Conservation (phyloP, 2,797 vertebrate species). For the Phrynocephalus forsythii region DNA sequence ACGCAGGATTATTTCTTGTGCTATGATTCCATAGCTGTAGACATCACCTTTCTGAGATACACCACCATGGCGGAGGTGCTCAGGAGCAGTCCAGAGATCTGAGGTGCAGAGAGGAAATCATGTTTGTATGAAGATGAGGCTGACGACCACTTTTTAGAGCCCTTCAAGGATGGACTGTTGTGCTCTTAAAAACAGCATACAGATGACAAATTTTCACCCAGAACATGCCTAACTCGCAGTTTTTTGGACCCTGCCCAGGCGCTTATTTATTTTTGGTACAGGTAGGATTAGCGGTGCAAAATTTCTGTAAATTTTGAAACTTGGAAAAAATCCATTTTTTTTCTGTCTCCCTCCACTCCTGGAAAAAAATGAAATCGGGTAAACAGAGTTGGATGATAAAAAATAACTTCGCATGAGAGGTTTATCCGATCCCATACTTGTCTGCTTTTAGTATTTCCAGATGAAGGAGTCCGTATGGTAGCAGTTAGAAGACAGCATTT, state of each 20-base stretch:
- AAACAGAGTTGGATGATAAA: background rate
- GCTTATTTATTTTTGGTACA: too few relatives aligned
- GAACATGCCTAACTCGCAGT: too few relatives aligned
- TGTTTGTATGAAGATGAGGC: background rate
- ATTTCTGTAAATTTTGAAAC: too few relatives aligned
- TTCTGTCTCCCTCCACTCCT: too few relatives aligned
- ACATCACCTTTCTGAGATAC: constrained; percentile 94
- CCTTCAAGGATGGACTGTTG: too few relatives aligned
- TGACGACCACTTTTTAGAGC: too few relatives aligned
- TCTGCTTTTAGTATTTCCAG: background rate
- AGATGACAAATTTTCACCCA: too few relatives aligned
- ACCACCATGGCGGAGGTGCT: constrained; percentile 87
- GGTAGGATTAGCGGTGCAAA: background rate
- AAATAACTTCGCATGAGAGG: constrained; percentile 10
- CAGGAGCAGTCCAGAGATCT: constrained; percentile 90
- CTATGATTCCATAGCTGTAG: constrained; percentile 93
- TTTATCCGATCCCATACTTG: background rate
- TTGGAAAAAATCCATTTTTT: too few relatives aligned
- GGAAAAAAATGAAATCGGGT: background rate
- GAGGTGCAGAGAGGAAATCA: background rate
- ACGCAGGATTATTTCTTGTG: constrained; percentile 91
- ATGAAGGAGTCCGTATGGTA: background rate
- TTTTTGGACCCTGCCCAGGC: too few relatives aligned
- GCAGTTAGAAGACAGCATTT: background rate
- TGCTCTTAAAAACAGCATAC: too few relatives aligned